Evolutionary conservation across 2,797 vertebrate species (phyloP), one percentile per base, ranked within the genome.

Genomic region (Myiotriccus ornatus): DNA sequence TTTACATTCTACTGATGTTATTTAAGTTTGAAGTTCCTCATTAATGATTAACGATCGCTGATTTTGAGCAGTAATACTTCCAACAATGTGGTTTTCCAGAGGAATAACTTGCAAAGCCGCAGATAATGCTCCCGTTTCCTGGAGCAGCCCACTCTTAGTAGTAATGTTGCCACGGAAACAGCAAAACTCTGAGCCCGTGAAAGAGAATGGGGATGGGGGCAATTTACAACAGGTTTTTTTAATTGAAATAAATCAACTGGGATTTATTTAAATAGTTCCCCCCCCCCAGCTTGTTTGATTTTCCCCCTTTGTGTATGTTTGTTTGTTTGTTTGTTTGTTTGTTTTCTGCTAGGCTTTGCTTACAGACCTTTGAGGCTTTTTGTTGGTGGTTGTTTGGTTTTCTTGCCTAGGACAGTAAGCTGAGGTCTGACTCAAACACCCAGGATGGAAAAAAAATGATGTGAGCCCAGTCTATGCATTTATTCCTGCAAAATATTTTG

Each of bases 161-260:
- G 96, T 97, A 96, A 92, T 34, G 97, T 98, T 98, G 94, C 97
- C 96, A 97, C 34, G 96, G 98, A 97, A 98, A 98, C 96, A 97
- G 87, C 70, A 93, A 94, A 94, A 95, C 93, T 96, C 44, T 69
- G 67, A 63, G 91, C 10, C 3, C 13, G 20, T 95, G 94, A 94
- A 90, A 84, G 93, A 92, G 70, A 91, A 60, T 37, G 46, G 77
- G 94, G 70, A 79, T 49, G 27, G 80, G 89, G 67, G 59, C 56
- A 96, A 84, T 93, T 93, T 87, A 43, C 78, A 84, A 59, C 60
- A 90, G 68, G 55, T 92, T 95, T 90, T 93, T 83, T 81, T 64
- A 34, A 46, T 74, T 91, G 55, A 94, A 95, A 92, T 90, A 91
- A 90, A 91, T 90, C 25, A 70, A 49, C 59, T 68, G 83, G 73